Evolutionary conservation across 2,888 invertebrate genomes (phyloP), one percentile per base, ranked within the genome.

Genomic region (Brachypterus glaber): DNA sequence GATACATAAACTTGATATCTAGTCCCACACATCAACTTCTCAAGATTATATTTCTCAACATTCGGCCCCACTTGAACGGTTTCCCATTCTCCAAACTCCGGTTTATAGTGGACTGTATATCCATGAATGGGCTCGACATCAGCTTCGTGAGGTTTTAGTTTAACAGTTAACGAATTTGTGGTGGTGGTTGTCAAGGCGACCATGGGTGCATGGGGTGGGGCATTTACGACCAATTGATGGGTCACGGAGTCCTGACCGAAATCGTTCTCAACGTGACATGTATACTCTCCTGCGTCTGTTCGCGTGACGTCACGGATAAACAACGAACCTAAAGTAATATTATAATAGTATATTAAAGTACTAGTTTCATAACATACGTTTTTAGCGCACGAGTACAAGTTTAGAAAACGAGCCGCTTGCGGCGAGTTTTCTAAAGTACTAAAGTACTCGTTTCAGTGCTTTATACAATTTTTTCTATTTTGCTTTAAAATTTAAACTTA

Each of bases 21-120:
- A 9, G 92, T 89, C 47, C 95, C 95, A 62, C 95, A 95, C 67
- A 86, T 80, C 41, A 95, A 68, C 59, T 82, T 86, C 54, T 90
- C 89, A 48, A 93, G 72, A 13, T 87, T 86, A 63, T 86, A 84
- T 35, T 86, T 88, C 52, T 82, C 83, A 17, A 82, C 80, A 52
- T 78, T 80, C 49, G 83, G 58, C 26, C 58, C 56, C 41, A 76
- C 72, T 69, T 88, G 86, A 41, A 83, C 79, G 5, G 85, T 87
- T 67, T 88, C 87, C 91, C 91, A 92, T 58, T 90, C 89, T 12
- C 91, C 91, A 58, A 91, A 92, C 65, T 93, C 92, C 37, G 90
- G 90, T 61, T 92, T 92, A 70, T 88, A 91, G 60, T 88, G 87
- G 46, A 95, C 75, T 17, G 87, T 87, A 67, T 91, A 91, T 1